Evolutionary conservation across 2,888 invertebrate species (phyloP).

Genomic region (Palloptera scutellata): DNA sequence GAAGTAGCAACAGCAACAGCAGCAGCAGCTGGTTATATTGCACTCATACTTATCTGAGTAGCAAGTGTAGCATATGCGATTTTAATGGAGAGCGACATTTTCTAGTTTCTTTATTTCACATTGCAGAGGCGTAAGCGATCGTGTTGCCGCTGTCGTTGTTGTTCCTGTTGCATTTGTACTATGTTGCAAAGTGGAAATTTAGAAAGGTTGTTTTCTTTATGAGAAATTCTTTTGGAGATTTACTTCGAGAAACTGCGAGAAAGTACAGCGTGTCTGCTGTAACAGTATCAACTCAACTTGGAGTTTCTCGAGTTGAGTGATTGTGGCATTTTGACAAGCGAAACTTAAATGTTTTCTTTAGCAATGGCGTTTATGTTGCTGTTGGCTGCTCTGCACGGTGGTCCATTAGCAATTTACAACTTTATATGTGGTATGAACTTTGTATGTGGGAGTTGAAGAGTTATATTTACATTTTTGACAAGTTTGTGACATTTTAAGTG

Average conservation of each 20-base stretch:
- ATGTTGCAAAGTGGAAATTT: conserved; percentile 17
- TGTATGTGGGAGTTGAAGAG: no score
- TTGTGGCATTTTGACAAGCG: conserved; percentile 4
- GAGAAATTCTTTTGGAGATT: conserved; percentile 1
- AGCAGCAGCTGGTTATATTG: conserved; percentile 23
- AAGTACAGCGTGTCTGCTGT: neutral
- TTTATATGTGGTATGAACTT: neutral
- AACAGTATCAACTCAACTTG: no score
- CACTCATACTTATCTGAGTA: conserved; percentile 7
- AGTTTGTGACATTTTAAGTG: conserved; percentile 27
- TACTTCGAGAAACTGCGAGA: neutral
- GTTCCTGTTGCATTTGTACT: conserved; percentile 1
- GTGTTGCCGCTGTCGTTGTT: conserved; percentile 1
- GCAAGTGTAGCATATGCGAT: neutral
- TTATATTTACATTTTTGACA: conserved; percentile 24
- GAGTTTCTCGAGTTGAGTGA: neutral
- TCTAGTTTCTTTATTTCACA: conserved; percentile 1
- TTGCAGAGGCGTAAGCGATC: conserved; percentile 28
- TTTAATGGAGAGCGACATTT: conserved; percentile 16
- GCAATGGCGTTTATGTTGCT: neutral
- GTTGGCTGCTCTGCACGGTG: neutral
- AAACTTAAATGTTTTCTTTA: no score
- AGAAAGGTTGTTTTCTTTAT: conserved; percentile 12
- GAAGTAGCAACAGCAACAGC: conserved; percentile 11
- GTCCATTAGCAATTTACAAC: neutral